phyloP scores from a whole-genome alignment of 2,888 invertebrate species.

The Torymus texanus region DNA sequence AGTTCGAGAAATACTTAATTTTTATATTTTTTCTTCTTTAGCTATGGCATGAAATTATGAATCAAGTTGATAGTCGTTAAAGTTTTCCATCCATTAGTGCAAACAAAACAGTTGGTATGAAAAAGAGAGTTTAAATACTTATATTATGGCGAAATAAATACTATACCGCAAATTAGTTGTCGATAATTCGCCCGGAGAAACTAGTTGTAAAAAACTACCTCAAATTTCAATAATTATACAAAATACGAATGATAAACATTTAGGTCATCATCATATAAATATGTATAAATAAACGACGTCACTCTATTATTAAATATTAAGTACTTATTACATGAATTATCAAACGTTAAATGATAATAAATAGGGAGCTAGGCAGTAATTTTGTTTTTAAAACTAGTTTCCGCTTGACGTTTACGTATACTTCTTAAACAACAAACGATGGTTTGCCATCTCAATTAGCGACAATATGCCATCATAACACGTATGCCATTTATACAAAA shows the following conservation, averaged over 20 bases:
- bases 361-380: slow-evolving; percentile 7
- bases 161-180: slow-evolving; percentile 1
- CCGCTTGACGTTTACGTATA: not conserved
- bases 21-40: not conserved
- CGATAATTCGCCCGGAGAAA: not conserved
- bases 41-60: not conserved
- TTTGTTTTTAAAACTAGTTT: slow-evolving; percentile 7
- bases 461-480: slow-evolving; percentile 28
- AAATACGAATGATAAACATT: too few relatives aligned
- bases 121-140: not conserved
- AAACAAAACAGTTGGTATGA: too few relatives aligned
- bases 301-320: not conserved
- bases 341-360: not conserved
- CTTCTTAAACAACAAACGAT: not conserved
- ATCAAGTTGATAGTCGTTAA: not conserved
- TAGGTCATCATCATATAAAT: not conserved
- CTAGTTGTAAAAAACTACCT: slow-evolving; percentile 9
- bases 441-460: slow-evolving; percentile 7
- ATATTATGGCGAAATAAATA: not conserved
- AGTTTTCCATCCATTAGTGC: not conserved
- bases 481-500: slow-evolving; percentile 53
- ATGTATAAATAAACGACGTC: too few relatives aligned
- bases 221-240: too few relatives aligned
- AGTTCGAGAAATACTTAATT: not conserved
- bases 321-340: slow-evolving; percentile 1